These are phyloP conservation scores for Lycophotia porphyrea DNA, from an alignment of 2,888 invertebrate genomes.

Conservation along the genomic window DNA sequence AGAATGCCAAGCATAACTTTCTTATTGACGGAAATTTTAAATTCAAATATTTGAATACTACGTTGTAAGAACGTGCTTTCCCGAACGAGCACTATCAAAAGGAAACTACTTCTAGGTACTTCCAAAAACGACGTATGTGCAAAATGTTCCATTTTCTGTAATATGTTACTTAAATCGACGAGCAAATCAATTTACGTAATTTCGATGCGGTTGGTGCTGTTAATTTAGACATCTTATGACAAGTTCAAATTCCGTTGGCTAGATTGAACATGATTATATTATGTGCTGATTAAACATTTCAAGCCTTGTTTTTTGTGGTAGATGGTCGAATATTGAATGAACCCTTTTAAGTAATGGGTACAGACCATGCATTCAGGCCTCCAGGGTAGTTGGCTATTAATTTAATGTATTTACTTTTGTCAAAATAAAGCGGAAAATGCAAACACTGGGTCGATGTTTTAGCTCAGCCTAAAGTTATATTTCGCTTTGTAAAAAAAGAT, in stretches of 20 bases:
- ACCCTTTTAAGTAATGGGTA: no score
- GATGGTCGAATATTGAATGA: background rate
- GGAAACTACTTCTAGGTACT: background rate
- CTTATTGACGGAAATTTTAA: background rate
- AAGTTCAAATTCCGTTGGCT: background rate
- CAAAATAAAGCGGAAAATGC: background rate
- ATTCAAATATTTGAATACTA: background rate
- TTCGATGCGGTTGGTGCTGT: background rate
- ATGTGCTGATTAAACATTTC: background rate
- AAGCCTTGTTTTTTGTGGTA: background rate
- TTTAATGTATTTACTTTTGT: background rate
- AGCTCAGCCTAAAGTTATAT: background rate
- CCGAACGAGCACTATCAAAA: background rate
- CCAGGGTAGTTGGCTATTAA: background rate
- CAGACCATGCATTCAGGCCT: background rate
- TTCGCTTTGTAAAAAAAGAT: background rate
- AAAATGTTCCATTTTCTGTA: constrained; percentile 2
- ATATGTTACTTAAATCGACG: background rate
- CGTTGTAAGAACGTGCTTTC: background rate
- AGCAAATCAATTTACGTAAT: constrained; percentile 6
- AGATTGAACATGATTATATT: background rate
- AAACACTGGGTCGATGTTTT: background rate
- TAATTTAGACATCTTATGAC: constrained; percentile 29
- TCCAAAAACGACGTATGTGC: background rate
- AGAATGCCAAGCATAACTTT: background rate